Evolutionary conservation across 2,888 invertebrate species (phyloP).

Genomic region (Muschampia plurimacula): DNA sequence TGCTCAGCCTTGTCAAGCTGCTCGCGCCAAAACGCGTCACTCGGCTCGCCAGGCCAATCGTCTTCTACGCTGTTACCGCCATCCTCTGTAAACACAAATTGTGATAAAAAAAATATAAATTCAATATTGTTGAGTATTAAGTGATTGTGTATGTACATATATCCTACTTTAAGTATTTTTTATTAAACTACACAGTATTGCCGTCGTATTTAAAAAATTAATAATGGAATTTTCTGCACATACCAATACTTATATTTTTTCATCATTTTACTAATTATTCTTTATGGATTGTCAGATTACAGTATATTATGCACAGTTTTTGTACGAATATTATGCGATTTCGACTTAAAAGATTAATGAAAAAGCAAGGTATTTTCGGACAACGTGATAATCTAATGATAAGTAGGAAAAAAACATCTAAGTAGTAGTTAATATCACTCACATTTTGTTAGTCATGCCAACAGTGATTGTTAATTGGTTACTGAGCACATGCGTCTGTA

Average conservation of each 20-base stretch:
- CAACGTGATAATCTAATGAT: not conserved
- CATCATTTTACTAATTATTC: not conserved
- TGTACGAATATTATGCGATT: not conserved
- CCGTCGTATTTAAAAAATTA: not conserved
- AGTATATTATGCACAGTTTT: not conserved
- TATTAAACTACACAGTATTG: constrained; percentile 18
- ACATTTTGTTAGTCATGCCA: constrained; percentile 75
- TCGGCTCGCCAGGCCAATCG: constrained; percentile 85
- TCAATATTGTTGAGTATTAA: not conserved
- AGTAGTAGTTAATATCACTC: constrained; percentile 60
- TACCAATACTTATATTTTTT: not conserved
- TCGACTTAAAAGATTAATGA: not conserved
- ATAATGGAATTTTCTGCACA: not conserved
- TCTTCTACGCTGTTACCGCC: constrained; percentile 76
- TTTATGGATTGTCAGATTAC: not conserved
- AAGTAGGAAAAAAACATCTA: constrained; percentile 17
- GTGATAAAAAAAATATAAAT: not conserved
- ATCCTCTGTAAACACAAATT: constrained; percentile 63
- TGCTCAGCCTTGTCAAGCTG: constrained; percentile 81
- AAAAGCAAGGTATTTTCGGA: not conserved
- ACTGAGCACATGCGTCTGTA: constrained; percentile 57
- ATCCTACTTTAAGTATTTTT: not conserved
- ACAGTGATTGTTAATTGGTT: constrained; percentile 61
- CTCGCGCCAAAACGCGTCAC: constrained; percentile 81
- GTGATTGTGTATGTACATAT: not conserved